Evolutionary conservation across 2,888 invertebrate genomes (phyloP).

Genomic region (Sialis fuliginosa): DNA sequence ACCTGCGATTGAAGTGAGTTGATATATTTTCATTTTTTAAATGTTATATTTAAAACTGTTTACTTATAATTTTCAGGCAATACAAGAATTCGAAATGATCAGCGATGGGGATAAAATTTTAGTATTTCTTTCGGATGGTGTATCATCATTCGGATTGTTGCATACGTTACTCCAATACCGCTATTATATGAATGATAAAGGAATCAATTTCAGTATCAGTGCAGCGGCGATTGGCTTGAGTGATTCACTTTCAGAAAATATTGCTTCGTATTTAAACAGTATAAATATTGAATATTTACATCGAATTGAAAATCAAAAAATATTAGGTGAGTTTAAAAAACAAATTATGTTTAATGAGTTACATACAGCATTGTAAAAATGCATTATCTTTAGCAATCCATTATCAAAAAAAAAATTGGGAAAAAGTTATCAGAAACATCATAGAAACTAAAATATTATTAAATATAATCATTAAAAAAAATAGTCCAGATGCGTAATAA

Average conservation of each 20-base stretch:
- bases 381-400: too few species aligned
- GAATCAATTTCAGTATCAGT: conserved; percentile 51
- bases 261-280: conserved; percentile 36
- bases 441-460: too few species aligned
- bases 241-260: conserved; percentile 32
- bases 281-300: conserved; percentile 42
- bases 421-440: too few species aligned
- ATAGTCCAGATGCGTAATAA: too few species aligned
- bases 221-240: conserved; percentile 64
- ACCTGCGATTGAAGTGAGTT: conserved; percentile 49
- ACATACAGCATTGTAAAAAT: too few species aligned
- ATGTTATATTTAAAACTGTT: conserved; percentile 1
- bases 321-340: conserved; percentile 23
- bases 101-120: conserved; percentile 64
- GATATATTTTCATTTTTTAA: conserved; percentile 3
- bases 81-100: conserved; percentile 72
- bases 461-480: too few species aligned
- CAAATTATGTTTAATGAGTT: background rate
- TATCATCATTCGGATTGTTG: conserved; percentile 66
- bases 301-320: conserved; percentile 17
- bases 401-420: too few species aligned
- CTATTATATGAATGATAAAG: conserved; percentile 54
- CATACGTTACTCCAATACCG: conserved; percentile 75
- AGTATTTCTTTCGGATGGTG: conserved; percentile 71
- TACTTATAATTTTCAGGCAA: conserved; percentile 40